phyloP scores from a whole-genome alignment of 2,888 invertebrate species.

The Latrodectus hesperus region DNA sequence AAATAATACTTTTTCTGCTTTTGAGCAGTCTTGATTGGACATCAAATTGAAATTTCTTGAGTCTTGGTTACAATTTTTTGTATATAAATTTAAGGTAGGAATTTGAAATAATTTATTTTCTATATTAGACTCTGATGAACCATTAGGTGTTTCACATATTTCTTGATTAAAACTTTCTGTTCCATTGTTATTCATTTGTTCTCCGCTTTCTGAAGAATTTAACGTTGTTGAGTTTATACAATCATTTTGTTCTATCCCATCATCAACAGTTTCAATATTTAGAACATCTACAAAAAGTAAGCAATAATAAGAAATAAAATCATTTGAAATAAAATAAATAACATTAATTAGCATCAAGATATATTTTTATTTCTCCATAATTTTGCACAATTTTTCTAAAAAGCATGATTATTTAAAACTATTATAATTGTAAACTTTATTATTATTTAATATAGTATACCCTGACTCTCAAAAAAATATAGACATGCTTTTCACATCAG shows the following conservation, averaged over 20 bases:
- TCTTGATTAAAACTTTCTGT: neutral
- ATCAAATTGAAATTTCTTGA: conserved; percentile 47
- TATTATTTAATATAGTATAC: too few species aligned
- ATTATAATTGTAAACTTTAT: too few species aligned
- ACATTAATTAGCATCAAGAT: too few species aligned
- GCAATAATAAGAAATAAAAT: too few species aligned
- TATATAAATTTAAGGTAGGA: conserved; percentile 42
- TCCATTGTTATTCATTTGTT: conserved; percentile 1
- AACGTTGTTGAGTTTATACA: neutral
- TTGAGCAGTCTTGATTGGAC: conserved; percentile 33
- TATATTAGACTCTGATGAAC: neutral
- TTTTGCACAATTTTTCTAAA: too few species aligned
- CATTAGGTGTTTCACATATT: neutral
- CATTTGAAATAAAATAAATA: too few species aligned
- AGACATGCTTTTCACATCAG: too few species aligned
- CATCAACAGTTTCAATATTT: neutral
- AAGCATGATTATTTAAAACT: too few species aligned
- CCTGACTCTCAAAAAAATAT: too few species aligned
- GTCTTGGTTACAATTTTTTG: conserved; percentile 45
- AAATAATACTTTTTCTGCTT: conserved; percentile 63
- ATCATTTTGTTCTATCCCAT: neutral
- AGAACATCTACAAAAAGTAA: too few species aligned
- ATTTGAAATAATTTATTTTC: conserved; percentile 4
- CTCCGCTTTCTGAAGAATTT: neutral
- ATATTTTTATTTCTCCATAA: too few species aligned